Base-by-base conservation (phyloP, 2,113 vertebrate species). In the Ptilonorhynchus violaceus region DNA sequence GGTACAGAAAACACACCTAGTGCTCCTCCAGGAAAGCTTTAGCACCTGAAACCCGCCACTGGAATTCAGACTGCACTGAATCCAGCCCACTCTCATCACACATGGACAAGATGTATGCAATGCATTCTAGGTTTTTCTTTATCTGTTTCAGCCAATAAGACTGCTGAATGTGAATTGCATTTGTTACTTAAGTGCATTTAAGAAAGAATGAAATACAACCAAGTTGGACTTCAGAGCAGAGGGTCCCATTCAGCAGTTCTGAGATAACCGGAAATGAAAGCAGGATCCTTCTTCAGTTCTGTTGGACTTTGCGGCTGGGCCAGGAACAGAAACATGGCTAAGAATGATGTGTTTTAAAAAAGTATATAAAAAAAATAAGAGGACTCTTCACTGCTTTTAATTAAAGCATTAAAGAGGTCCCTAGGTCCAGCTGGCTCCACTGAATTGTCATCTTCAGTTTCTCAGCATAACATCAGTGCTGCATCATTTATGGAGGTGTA, bases 401-500 rank as follows among this genome's bases (percentile, higher is more conserved):
- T 92, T 94, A 75, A 88, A 90, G 7, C 10, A 35, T 49, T 88
- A 86, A 95, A 89, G 50, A 76, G 53, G 68, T 52, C 56, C 23
- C 11, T 46, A 60, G 19, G 58, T 85, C 63, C 74, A 74, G n/a
- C 35, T 85, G 64, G 50, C 25, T 86, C 33, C 52, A 81, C 31
- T 81, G 59, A 79, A 64, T 58, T 66, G 37, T 92, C 88, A 76
- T 78, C 86, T 85, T 95, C 85, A 77, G n/a, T 93, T 96, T 92
- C 74, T 69, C 69, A 89, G 44, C 53, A 60, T 52, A 84, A 42
- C 35, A 59, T 58, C 83, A 63, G 44, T 33, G 15, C 63, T 88
- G 94, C 74, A 91, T 92, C 88, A 92, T 96, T 97, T 95, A 86
- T 76, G 25, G 88, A 93, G 92, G 74, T 93, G 68, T 88, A 94